Percentiles rank a stretch among this genome's conserved stretches.
Evolutionary conservation across 2,888 invertebrate genomes (phyloP).

Genomic region (Pseudoips prasinana): DNA sequence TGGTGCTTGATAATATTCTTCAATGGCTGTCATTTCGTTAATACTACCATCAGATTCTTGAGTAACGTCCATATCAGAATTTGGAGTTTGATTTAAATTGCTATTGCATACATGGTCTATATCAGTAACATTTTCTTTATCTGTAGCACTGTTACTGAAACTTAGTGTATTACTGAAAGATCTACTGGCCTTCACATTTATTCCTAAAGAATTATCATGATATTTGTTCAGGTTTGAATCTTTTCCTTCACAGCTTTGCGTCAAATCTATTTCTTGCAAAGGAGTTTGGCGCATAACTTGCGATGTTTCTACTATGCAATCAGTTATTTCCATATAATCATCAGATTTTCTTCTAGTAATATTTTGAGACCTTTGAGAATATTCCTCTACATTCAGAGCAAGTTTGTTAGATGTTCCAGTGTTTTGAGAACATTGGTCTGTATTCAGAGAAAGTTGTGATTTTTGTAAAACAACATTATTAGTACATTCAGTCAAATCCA

Average conservation of each 20-base stretch:
- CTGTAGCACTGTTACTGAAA: slow-evolving; percentile 7
- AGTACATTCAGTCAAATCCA: slow-evolving; percentile 56
- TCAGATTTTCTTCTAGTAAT: slow-evolving; percentile 46
- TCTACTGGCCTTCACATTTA: no score
- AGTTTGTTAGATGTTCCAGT: no score
- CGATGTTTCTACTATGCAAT: slow-evolving; percentile 45
- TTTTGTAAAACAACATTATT: slow-evolving; percentile 11
- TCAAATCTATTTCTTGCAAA: slow-evolving; percentile 43
- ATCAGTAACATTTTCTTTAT: slow-evolving; percentile 8
- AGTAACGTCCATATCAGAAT: slow-evolving; percentile 44
- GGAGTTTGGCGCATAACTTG: slow-evolving; percentile 26
- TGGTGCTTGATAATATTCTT: slow-evolving; percentile 5
- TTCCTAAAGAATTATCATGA: no score
- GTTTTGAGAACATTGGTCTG: background rate
- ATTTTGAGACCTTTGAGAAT: slow-evolving; percentile 35
- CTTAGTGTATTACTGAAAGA: no score
- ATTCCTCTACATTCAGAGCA: slow-evolving; percentile 15
- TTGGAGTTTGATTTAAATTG: background rate
- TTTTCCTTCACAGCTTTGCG: slow-evolving; percentile 34
- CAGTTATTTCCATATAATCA: slow-evolving; percentile 66
- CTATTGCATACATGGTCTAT: slow-evolving; percentile 1
- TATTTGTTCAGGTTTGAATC: no score
- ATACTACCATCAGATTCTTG: slow-evolving; percentile 31
- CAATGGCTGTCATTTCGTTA: slow-evolving; percentile 1
- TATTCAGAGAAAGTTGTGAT: background rate